Evolutionary conservation across 2,797 vertebrate genomes (phyloP), one percentile per base, ranked within the genome.

Genomic region (Amblyraja radiata): DNA sequence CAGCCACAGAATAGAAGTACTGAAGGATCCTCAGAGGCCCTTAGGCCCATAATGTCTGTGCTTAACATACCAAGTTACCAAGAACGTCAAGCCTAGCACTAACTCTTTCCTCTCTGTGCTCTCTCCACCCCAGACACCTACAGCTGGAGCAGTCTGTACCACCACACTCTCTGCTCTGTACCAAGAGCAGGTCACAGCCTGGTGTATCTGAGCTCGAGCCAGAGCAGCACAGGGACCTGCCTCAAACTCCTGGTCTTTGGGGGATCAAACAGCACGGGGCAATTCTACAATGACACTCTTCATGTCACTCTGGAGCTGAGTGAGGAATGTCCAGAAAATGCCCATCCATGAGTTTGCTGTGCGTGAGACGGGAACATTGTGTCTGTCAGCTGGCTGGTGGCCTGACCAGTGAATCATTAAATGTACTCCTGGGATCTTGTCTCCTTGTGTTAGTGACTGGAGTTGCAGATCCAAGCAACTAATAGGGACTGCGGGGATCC

Each of bases 141-240:
- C 93, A 96, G 95, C 83, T 98, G 98, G 98, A 97, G 95, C 83
- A 95, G 96, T 0, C 83, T 98, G 93, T 94, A 46, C 6, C 96
- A 95, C 93, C 96, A 96, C 0, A 93, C 94, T 86, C 96, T 98
- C 39, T 96, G 96, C 93, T 96, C 95, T 68, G 96, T 96, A 91
- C 97, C 97, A 39, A 96, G 97, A 77, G 98, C 97, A 2, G 98
- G 98, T 93, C 98, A 98, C 95, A 97, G 97, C 1, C 78, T 99
- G 94, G 95, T 98, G 39, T 94, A 94, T 91, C 93, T 98, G 94
- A 94, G 94, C 46, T 93, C 94, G 39, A 83, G 94, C 39, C 73
- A 93, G 81, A 74, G 65, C 11, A 14, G 81, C 83, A 7, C 93
- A 95, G 93, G 93, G 93, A 93, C 95, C n/a, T 81, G 93, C 73